Percentiles rank a stretch among this genome's conserved stretches.
Evolutionary conservation across 2,113 vertebrate species (phyloP).

Genomic region (Poecilia latipinna): DNA sequence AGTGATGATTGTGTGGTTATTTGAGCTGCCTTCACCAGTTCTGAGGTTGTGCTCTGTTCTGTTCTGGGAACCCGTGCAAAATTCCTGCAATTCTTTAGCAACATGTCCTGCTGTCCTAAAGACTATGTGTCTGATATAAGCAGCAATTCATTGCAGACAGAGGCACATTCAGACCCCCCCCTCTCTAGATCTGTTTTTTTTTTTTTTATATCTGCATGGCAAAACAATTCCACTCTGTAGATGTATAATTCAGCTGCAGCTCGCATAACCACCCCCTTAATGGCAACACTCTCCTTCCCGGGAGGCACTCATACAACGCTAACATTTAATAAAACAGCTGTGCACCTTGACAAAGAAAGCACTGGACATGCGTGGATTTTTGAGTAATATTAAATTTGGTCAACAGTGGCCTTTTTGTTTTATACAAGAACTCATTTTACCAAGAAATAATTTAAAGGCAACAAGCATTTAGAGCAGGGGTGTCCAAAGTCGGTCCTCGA

Average conservation of each 20-base stretch:
- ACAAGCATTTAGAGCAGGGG: too few species aligned
- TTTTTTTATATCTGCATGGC: not conserved
- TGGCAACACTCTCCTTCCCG: not conserved
- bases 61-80: not conserved
- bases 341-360: not conserved
- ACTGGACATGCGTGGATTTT: not conserved
- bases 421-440: not conserved
- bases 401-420: not conserved
- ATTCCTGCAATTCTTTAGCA: not conserved
- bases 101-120: not conserved
- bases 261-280: not conserved
- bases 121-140: not conserved
- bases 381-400: not conserved
- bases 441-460: not conserved
- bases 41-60: too few species aligned
- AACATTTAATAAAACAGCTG: slow-evolving; percentile 1
- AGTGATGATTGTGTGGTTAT: slow-evolving; percentile 57
- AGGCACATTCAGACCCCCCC: not conserved
- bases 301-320: not conserved
- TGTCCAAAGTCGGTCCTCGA: too few species aligned
- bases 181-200: not conserved
- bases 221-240: not conserved
- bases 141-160: not conserved
- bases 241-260: slow-evolving; percentile 1
- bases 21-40: not conserved